These are phyloP conservation scores for Acanthosepion pharaonis DNA, from an alignment of 2,888 invertebrate species.

Conservation along the genomic window DNA sequence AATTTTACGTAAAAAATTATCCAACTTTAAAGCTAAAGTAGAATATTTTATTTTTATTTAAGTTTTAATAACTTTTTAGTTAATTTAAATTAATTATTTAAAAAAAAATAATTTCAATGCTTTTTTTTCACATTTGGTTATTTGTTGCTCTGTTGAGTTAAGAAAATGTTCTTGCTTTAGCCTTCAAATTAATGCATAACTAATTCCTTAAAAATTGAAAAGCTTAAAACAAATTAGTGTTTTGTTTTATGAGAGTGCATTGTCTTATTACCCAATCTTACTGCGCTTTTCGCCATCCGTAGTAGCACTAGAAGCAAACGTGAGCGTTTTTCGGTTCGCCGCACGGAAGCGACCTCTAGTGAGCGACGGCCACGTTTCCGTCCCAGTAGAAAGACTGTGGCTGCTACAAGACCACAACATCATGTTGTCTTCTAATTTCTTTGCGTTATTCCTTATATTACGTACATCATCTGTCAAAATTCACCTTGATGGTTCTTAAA, in stretches of 20 bases:
- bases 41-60: too few species aligned
- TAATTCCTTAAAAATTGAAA: too few species aligned
- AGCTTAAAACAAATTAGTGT: background rate
- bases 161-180: too few species aligned
- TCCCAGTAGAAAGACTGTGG: slow-evolving; percentile 33
- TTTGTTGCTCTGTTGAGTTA: too few species aligned
- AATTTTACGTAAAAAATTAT: too few species aligned
- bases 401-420: slow-evolving; percentile 10
- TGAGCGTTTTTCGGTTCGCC: background rate
- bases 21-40: too few species aligned
- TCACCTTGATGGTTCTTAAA: background rate
- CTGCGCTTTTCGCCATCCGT: background rate
- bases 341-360: slow-evolving; percentile 38
- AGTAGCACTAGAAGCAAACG: background rate
- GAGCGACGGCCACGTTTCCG: slow-evolving; percentile 13
- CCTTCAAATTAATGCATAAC: too few species aligned
- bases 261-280: background rate
- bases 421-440: background rate
- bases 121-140: too few species aligned
- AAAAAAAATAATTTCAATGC: too few species aligned
- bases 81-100: too few species aligned
- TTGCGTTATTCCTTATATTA: background rate
- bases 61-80: too few species aligned
- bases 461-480: background rate
- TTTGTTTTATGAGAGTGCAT: background rate